Evolutionary conservation across 2,113 vertebrate genomes (phyloP).

Genomic region (Pseudopipra pipra): DNA sequence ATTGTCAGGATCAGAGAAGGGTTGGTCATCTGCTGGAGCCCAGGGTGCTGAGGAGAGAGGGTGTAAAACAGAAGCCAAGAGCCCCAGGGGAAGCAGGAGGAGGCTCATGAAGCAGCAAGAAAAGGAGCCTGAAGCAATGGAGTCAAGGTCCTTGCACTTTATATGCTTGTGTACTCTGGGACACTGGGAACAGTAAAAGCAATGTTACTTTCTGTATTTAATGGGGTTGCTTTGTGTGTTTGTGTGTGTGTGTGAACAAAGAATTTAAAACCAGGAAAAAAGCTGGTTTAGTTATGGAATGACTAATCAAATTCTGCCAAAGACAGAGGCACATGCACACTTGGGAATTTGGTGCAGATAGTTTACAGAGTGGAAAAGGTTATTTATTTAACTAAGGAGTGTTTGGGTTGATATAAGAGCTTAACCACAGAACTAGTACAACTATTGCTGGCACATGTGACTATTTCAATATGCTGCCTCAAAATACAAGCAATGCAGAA

Average conservation of each 20-base stretch:
- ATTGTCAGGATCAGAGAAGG: neutral
- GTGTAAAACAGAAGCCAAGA: conserved; percentile 12
- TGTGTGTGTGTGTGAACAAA: neutral
- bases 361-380: neutral
- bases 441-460: neutral
- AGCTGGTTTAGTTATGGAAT: neutral
- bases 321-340: neutral
- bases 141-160: conserved; percentile 50
- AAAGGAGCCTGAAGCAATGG: conserved; percentile 11
- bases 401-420: neutral
- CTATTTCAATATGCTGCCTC: neutral
- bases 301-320: neutral
- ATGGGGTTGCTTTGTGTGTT: neutral
- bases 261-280: neutral
- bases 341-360: neutral
- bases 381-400: neutral
- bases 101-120: conserved; percentile 16
- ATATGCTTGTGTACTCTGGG: conserved; percentile 25
- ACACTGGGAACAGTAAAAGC: neutral
- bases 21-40: conserved; percentile 6
- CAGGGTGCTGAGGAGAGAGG: conserved; percentile 12
- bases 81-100: neutral
- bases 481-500: conserved; percentile 17
- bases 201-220: conserved; percentile 5
- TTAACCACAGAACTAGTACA: neutral